phyloP scores from a whole-genome alignment of 2,113 vertebrate species.

The Paratilapia polleni region DNA sequence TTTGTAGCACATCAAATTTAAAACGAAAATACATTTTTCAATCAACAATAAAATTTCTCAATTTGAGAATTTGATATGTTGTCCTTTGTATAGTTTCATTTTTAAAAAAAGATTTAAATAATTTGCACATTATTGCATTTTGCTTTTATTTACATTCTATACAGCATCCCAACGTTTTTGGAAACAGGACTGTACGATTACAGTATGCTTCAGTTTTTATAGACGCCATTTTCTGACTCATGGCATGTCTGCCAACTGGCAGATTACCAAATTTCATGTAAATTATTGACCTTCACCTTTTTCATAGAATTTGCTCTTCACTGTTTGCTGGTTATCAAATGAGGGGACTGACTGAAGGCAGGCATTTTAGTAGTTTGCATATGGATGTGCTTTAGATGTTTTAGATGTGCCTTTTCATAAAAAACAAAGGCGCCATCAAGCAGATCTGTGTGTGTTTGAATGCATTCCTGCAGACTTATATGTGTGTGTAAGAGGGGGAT shows the following conservation, averaged over 20 bases:
- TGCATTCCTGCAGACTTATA: slow-evolving; percentile 19
- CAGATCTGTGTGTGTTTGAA: slow-evolving; percentile 15
- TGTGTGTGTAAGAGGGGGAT: not conserved
- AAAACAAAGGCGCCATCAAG: slow-evolving; percentile 35
- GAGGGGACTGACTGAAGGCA: slow-evolving; percentile 15
- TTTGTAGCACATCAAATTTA: not conserved
- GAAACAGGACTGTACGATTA: not conserved
- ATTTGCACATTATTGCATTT: too few species aligned
- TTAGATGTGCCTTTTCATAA: slow-evolving; percentile 49
- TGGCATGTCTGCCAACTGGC: not conserved
- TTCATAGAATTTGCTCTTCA: slow-evolving; percentile 16
- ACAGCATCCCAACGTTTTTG: not conserved
- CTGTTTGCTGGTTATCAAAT: slow-evolving; percentile 42
- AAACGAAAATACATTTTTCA: not conserved
- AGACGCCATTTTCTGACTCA: not conserved
- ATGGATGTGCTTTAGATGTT: slow-evolving; percentile 62
- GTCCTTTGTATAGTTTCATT: not conserved
- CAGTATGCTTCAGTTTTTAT: not conserved
- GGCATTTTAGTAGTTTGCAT: slow-evolving; percentile 56
- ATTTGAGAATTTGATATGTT: not conserved
- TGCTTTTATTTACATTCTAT: not conserved
- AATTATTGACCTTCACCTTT: slow-evolving; percentile 17
- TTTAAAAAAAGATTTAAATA: not conserved
- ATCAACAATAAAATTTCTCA: not conserved
- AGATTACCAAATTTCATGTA: slow-evolving; percentile 12